phyloP scores from a whole-genome alignment of 2,113 vertebrate species.

The Polypterus senegalus region DNA sequence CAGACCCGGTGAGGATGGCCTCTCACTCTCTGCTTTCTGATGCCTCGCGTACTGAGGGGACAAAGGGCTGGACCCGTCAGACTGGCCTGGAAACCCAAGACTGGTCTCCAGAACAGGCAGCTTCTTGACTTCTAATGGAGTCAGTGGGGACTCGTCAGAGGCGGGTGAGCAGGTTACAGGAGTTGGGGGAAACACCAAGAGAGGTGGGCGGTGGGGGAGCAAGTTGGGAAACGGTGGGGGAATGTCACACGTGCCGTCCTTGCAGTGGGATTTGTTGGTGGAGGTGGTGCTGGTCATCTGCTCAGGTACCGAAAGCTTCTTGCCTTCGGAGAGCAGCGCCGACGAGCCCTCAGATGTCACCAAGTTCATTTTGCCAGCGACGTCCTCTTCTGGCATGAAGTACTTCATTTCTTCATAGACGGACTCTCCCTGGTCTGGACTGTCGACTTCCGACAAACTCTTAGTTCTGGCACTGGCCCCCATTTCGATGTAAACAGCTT shows the following conservation, averaged over 20 bases:
- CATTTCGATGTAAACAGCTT: slow-evolving; percentile 91
- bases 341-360: slow-evolving; percentile 30
- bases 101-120: slow-evolving; percentile 85
- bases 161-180: slow-evolving; percentile 87
- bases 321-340: slow-evolving; percentile 32
- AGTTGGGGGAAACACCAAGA: slow-evolving; percentile 84
- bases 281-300: slow-evolving; percentile 30
- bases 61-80: slow-evolving; percentile 66
- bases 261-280: slow-evolving; percentile 28
- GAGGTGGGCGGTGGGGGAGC: slow-evolving; percentile 80
- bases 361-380: slow-evolving; percentile 21
- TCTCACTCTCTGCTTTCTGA: slow-evolving; percentile 44
- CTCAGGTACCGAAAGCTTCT: slow-evolving; percentile 25
- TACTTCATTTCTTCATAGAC: slow-evolving; percentile 97
- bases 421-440: slow-evolving; percentile 67
- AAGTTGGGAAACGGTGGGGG: slow-evolving; percentile 90
- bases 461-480: slow-evolving; percentile 55
- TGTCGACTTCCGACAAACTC: slow-evolving; percentile 37
- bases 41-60: slow-evolving; percentile 71
- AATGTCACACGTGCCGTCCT: slow-evolving; percentile 66
- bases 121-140: slow-evolving; percentile 87
- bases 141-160: slow-evolving; percentile 88
- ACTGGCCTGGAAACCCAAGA: slow-evolving; percentile 66
- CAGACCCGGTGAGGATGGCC: slow-evolving; percentile 66
- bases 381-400: slow-evolving; percentile 57